Conservation (phyloP, 2,888 invertebrate genomes). For the Drosophila nr. fundita region DNA sequence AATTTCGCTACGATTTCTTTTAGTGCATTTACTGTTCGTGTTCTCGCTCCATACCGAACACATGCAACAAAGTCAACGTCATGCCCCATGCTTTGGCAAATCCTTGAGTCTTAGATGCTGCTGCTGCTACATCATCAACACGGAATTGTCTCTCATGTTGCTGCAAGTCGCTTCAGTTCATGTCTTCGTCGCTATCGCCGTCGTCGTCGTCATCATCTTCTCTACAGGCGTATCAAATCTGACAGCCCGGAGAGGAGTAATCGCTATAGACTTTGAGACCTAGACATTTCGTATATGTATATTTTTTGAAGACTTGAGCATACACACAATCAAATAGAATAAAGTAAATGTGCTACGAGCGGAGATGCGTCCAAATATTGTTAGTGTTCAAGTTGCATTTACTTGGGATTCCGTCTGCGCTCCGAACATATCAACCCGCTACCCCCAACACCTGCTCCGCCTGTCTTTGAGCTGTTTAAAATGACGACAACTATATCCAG, state of each 20-base stretch:
- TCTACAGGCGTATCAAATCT: conserved; percentile 71
- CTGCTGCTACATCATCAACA: conserved; percentile 45
- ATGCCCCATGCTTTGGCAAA: conserved; percentile 53
- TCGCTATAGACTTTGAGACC: conserved; percentile 54
- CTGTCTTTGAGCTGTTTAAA: conserved; percentile 60
- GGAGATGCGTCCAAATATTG: conserved; percentile 62
- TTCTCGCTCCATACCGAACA: conserved; percentile 7
- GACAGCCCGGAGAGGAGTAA: conserved; percentile 68
- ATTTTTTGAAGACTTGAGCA: conserved; percentile 45
- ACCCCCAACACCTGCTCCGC: background rate
- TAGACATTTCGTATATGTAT: conserved; percentile 33
- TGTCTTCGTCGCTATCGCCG: conserved; percentile 18
- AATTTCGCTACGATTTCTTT: background rate
- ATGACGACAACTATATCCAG: conserved; percentile 76
- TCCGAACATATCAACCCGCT: conserved; percentile 42
- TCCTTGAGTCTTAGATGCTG: conserved; percentile 57
- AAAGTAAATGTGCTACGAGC: conserved; percentile 45
- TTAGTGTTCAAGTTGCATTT: conserved; percentile 63
- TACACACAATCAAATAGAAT: conserved; percentile 72
- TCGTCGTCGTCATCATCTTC: conserved; percentile 17
- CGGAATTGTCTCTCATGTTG: conserved; percentile 53
- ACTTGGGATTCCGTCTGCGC: conserved; percentile 46
- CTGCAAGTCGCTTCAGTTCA: conserved; percentile 30
- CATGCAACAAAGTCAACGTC: conserved; percentile 54
- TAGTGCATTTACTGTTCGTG: conserved; percentile 37